These are phyloP conservation scores for Standfussiana lucernea DNA, from an alignment of 2,888 invertebrate genomes.

Conservation along the genomic window DNA sequence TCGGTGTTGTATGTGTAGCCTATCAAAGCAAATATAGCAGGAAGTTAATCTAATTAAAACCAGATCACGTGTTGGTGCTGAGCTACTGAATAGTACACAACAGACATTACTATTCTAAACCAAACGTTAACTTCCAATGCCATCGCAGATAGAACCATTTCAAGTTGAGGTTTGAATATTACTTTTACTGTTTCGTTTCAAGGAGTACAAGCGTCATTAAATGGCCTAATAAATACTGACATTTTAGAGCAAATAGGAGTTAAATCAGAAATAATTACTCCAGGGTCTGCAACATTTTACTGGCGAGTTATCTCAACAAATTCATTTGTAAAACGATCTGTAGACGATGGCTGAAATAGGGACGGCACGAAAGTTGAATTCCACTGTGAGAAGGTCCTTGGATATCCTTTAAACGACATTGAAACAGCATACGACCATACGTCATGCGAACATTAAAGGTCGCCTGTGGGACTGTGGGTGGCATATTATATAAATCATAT, in stretches of 20 bases:
- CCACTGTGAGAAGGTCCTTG: slow-evolving; percentile 24
- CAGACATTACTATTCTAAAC: slow-evolving; percentile 65
- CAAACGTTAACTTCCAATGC: slow-evolving; percentile 51
- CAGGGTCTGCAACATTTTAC: not conserved
- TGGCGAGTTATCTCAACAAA: not conserved
- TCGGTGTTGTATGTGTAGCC: slow-evolving; percentile 18
- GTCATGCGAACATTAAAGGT: slow-evolving; percentile 40
- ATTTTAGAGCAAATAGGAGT: not conserved
- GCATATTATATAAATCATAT: slow-evolving; percentile 8
- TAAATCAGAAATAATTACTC: slow-evolving; percentile 1
- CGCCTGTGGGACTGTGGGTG: slow-evolving; percentile 34
- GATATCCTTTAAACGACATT: slow-evolving; percentile 40
- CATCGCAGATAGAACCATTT: slow-evolving; percentile 47
- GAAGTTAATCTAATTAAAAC: slow-evolving; percentile 78
- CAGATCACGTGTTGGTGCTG: slow-evolving; percentile 71
- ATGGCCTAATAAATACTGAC: not conserved
- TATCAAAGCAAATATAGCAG: slow-evolving; percentile 60
- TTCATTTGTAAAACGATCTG: not conserved
- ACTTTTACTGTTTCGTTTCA: slow-evolving; percentile 20
- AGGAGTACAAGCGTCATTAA: not conserved
- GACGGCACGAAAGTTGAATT: not conserved
- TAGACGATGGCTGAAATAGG: not conserved
- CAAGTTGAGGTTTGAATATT: slow-evolving; percentile 24
- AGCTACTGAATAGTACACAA: slow-evolving; percentile 49
- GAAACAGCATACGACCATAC: slow-evolving; percentile 32